Conservation (phyloP, 2,888 invertebrate species). For the Pterostichus niger region DNA sequence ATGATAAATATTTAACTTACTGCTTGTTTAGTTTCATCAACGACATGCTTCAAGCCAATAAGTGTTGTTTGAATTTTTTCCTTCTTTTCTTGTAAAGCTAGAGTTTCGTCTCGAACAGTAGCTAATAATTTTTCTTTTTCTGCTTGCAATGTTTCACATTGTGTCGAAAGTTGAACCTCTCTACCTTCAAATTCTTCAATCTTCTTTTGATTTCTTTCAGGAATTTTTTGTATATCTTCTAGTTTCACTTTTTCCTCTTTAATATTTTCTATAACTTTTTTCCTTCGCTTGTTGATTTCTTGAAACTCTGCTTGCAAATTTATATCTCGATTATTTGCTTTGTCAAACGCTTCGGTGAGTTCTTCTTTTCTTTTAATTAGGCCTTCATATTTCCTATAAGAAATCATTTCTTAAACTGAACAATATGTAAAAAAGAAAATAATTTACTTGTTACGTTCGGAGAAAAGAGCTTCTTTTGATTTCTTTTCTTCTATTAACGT, state of each 20-base stretch:
- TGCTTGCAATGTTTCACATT: conserved; percentile 80
- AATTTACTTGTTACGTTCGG: conserved; percentile 37
- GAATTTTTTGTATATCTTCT: conserved; percentile 82
- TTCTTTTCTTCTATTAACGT: conserved; percentile 77
- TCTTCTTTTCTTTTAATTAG: conserved; percentile 81
- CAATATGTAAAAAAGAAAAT: not conserved
- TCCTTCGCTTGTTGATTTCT: conserved; percentile 86
- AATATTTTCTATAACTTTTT: conserved; percentile 85
- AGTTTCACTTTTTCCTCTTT: conserved; percentile 85
- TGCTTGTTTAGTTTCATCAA: conserved; percentile 85
- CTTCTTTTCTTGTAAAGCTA: conserved; percentile 85
- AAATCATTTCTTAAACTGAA: conserved; percentile 41
- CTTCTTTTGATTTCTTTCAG: conserved; percentile 84
- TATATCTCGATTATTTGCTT: conserved; percentile 83
- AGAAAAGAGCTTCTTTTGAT: conserved; percentile 74
- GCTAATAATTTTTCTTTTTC: conserved; percentile 82
- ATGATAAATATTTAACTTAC: conserved; percentile 71
- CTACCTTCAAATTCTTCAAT: conserved; percentile 79
- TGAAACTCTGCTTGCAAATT: conserved; percentile 83
- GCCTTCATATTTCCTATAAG: conserved; percentile 80
- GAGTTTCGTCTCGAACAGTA: conserved; percentile 84
- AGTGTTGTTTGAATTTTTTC: conserved; percentile 84
- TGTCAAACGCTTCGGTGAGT: conserved; percentile 81
- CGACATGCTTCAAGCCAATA: conserved; percentile 83
- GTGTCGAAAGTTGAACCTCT: conserved; percentile 78